Evolutionary conservation across 2,888 invertebrate species (phyloP).

Genomic region (Buathra laborator): DNA sequence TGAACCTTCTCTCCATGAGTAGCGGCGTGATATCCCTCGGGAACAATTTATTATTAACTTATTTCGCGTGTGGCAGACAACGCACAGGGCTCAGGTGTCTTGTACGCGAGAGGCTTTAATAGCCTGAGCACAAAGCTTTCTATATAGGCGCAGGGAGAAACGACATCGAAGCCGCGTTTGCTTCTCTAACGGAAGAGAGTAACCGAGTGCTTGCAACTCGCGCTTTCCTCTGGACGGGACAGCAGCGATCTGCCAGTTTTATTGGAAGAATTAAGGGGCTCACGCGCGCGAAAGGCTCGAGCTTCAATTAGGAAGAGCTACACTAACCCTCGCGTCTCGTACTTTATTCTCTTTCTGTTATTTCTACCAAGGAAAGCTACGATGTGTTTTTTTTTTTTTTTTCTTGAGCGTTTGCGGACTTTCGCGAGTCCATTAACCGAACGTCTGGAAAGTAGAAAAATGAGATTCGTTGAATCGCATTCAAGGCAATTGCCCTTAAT

Average conservation of each 20-base stretch:
- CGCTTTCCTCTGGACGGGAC: conserved; percentile 46
- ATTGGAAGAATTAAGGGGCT: conserved; percentile 81
- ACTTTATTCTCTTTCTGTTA: conserved; percentile 6
- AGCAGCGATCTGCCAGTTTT: conserved; percentile 74
- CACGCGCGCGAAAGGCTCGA: conserved; percentile 66
- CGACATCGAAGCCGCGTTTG: conserved; percentile 47
- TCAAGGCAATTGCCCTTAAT: too few species aligned
- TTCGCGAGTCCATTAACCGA: conserved; percentile 65
- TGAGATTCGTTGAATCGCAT: too few species aligned
- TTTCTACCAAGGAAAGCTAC: background rate
- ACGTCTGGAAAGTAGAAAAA: background rate
- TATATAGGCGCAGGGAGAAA: conserved; percentile 36
- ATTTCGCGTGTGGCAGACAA: conserved; percentile 72
- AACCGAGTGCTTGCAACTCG: conserved; percentile 17
- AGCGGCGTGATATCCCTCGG: conserved; percentile 49
- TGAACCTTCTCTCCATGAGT: background rate
- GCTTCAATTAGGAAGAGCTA: conserved; percentile 64
- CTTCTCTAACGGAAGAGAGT: background rate
- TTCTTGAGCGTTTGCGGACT: conserved; percentile 53
- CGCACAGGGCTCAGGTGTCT: conserved; percentile 69
- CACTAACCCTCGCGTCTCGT: conserved; percentile 5
- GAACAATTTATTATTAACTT: conserved; percentile 77
- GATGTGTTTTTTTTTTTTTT: background rate
- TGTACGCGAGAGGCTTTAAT: conserved; percentile 70
- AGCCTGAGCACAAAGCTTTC: conserved; percentile 60